A percentile compares a stretch with the other conserved stretches of the same genome.
These are phyloP conservation scores for Paramormyrops kingsleyae DNA, from an alignment of 2,113 vertebrate genomes.

Conservation along the genomic window DNA sequence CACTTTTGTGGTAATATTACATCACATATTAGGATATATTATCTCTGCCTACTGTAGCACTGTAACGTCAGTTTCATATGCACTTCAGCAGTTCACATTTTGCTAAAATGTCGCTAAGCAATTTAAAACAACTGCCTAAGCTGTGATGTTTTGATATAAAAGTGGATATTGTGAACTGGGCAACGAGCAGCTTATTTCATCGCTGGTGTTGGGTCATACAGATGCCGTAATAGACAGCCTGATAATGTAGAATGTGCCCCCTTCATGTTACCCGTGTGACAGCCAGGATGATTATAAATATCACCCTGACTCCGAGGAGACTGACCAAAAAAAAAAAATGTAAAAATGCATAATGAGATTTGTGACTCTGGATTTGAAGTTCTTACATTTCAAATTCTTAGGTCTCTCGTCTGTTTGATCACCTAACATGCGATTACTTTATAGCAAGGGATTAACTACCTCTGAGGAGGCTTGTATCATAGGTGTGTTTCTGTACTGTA, in stretches of 20 bases:
- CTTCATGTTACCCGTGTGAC: slow-evolving; percentile 10
- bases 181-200: neutral
- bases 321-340: slow-evolving; percentile 16
- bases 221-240: slow-evolving; percentile 39
- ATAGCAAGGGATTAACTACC: slow-evolving; percentile 53
- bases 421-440: slow-evolving; percentile 60
- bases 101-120: neutral
- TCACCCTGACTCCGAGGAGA: slow-evolving; percentile 24
- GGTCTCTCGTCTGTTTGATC: slow-evolving; percentile 62
- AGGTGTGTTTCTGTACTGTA: slow-evolving; percentile 61
- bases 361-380: slow-evolving; percentile 56
- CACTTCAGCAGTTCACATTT: neutral
- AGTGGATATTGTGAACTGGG: neutral
- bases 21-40: neutral
- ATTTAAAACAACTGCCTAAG: neutral
- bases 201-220: slow-evolving; percentile 11
- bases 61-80: neutral
- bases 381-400: slow-evolving; percentile 55
- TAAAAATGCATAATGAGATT: slow-evolving; percentile 56
- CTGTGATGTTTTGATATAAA: neutral
- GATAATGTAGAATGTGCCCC: slow-evolving; percentile 30
- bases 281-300: slow-evolving; percentile 11
- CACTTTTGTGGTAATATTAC: neutral
- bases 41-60: neutral
- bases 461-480: slow-evolving; percentile 49